Evolutionary conservation across 2,888 invertebrate genomes (phyloP), one percentile per base, ranked within the genome.

Genomic region (Brenthis ino): DNA sequence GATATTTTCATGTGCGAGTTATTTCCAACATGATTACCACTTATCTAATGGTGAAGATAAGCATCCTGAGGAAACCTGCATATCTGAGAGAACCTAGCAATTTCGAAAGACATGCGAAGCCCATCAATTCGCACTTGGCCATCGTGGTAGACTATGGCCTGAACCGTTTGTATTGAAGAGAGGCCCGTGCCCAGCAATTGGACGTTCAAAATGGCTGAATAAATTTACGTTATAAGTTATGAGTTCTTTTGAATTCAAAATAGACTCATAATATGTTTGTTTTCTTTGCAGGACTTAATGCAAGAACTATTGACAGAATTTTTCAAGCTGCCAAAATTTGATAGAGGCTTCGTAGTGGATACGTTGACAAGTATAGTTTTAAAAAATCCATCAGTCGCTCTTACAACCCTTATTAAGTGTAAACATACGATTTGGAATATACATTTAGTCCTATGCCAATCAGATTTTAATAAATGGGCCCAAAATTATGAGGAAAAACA

Each of bases 401-500:
- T 93, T 1, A 85, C 85, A 0, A 86, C 88, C 14, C 65, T 89
- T 28, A 80, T 93, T 8, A 91, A 85, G 80, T 85, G 88, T 75
- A 93, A 91, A 74, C 79, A 73, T 28, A 78, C 70, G 11, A 87
- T 92, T 73, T 74, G 79, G 73, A 89, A 91, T 65, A 78, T 89
- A 65, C 88, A 92, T 74, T 80, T 92, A 1, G 77, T 92, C 14
- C 72, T 93, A 8, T 89, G 91, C 72, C 90, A 92, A 24, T 85
- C 87, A 3, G 92, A 90, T 74, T 89, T 91, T 69, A 58, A 70
- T 43, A 88, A 83, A 76, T 93, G 93, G 92, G 86, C 79, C 16
- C 85, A 85, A 71, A 68, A 78, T 3, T 85, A 86, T 67, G 92
- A 92, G 63, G 89, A 91, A 74, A 66, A 77, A 12, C 85, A 82